Percentiles rank a stretch among this genome's conserved stretches.
Evolutionary conservation across 2,888 invertebrate species (phyloP).

Genomic region (Dasypogon diadema): DNA sequence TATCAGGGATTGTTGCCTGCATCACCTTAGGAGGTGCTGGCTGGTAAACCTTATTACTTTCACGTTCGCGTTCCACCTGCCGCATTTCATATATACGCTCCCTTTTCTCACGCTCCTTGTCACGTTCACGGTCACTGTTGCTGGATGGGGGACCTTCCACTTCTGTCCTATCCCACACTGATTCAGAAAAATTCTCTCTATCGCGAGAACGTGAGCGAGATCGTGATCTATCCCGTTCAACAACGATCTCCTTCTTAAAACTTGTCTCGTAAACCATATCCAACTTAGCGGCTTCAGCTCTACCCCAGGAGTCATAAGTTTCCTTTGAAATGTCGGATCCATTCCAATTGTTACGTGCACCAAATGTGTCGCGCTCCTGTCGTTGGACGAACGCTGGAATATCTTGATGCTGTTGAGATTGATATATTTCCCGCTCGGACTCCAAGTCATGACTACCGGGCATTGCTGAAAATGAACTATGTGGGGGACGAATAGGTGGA

Average conservation of each 20-base stretch:
- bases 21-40: conserved; percentile 66
- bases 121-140: conserved; percentile 67
- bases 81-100: conserved; percentile 68
- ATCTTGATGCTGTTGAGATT: conserved; percentile 62
- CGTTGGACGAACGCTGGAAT: conserved; percentile 75
- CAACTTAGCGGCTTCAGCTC: conserved; percentile 68
- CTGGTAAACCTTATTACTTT: conserved; percentile 68
- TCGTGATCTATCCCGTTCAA: conserved; percentile 66
- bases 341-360: conserved; percentile 77
- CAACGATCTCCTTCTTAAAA: conserved; percentile 64
- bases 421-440: conserved; percentile 58
- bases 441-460: conserved; percentile 70
- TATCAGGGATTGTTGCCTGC: conserved; percentile 59
- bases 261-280: conserved; percentile 67
- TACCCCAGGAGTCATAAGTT: conserved; percentile 68
- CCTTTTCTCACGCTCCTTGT: conserved; percentile 68
- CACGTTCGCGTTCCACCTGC: conserved; percentile 68
- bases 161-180: conserved; percentile 68
- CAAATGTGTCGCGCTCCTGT: conserved; percentile 79
- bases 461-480: conserved; percentile 72
- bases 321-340: conserved; percentile 64
- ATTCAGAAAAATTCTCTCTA: conserved; percentile 68
- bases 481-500: conserved; percentile 72
- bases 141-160: conserved; percentile 68
- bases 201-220: conserved; percentile 68